These are phyloP conservation scores for Circaetus gallicus DNA, from an alignment of 2,113 vertebrate genomes.

Conservation along the genomic window DNA sequence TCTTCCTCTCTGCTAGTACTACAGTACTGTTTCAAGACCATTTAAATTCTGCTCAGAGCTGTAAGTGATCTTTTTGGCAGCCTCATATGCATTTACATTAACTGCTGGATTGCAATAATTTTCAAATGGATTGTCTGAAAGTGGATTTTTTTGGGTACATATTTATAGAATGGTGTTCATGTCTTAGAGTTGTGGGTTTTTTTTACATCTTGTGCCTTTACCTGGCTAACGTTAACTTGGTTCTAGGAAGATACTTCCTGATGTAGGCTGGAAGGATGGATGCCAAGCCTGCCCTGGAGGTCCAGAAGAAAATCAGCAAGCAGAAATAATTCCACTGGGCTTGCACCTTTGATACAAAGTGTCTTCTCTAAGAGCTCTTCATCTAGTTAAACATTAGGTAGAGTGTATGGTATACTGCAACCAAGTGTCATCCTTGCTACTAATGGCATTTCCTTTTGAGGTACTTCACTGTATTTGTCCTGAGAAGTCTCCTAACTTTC, in stretches of 20 bases:
- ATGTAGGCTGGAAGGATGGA: not conserved
- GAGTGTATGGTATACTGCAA: not conserved
- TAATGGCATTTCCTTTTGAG: not conserved
- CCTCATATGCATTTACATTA: not conserved
- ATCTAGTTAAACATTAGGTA: not conserved
- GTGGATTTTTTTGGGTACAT: not conserved
- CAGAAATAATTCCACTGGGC: not conserved
- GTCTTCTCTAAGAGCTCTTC: not conserved
- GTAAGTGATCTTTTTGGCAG: not conserved
- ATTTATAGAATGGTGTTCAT: not conserved
- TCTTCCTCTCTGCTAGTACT: not conserved
- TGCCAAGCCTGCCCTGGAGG: not conserved
- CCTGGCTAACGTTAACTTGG: not conserved
- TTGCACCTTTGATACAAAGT: not conserved
- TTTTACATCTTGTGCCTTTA: not conserved
- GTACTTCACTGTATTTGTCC: not conserved
- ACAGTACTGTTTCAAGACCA: not conserved
- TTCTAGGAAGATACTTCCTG: not conserved
- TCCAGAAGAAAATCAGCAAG: not conserved
- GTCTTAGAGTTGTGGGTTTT: not conserved
- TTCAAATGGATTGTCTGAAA: not conserved
- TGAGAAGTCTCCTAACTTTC: not conserved
- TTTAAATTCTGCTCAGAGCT: slow-evolving; percentile 8
- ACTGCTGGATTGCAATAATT: not conserved
- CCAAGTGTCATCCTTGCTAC: not conserved